Evolutionary conservation across 1,140 invertebrate species (phyloP).

Genomic region (Dendrolimus punctatus): DNA sequence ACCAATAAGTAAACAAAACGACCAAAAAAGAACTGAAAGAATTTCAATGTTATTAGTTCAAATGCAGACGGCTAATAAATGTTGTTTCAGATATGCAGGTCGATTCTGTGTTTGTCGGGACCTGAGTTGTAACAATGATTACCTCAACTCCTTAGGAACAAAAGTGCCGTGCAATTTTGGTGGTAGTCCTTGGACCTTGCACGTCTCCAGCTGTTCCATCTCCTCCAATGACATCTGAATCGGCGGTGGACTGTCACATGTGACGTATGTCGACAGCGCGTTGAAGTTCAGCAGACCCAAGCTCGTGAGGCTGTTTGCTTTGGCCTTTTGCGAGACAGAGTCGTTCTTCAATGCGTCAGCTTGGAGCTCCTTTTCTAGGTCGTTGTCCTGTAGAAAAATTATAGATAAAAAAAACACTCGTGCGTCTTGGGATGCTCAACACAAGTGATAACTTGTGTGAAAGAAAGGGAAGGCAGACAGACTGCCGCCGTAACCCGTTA

Average conservation of each 20-base stretch:
- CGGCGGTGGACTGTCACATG: slow-evolving; percentile 83
- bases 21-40: too few species aligned
- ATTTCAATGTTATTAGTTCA: too few species aligned
- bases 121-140: slow-evolving; percentile 37
- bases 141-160: slow-evolving; percentile 76
- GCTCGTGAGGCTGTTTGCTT: slow-evolving; percentile 43
- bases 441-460: too few species aligned
- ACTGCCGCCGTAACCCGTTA: too few species aligned
- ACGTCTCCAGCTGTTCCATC: slow-evolving; percentile 79
- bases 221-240: slow-evolving; percentile 85
- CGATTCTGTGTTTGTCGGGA: too few species aligned
- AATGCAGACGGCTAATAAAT: too few species aligned
- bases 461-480: too few species aligned
- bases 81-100: too few species aligned
- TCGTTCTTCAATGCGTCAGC: slow-evolving; percentile 47
- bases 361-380: slow-evolving; percentile 56
- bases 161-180: slow-evolving; percentile 77
- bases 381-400: slow-evolving; percentile 40
- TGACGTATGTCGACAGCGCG: slow-evolving; percentile 75
- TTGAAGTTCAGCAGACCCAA: slow-evolving; percentile 60
- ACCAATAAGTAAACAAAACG: too few species aligned
- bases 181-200: slow-evolving; percentile 81
- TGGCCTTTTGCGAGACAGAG: slow-evolving; percentile 35
- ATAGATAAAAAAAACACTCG: slow-evolving; percentile 6
- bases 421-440: too few species aligned